phyloP scores from a whole-genome alignment of 92 coral and sea anemone species.

The Paragorgia papillata region DNA sequence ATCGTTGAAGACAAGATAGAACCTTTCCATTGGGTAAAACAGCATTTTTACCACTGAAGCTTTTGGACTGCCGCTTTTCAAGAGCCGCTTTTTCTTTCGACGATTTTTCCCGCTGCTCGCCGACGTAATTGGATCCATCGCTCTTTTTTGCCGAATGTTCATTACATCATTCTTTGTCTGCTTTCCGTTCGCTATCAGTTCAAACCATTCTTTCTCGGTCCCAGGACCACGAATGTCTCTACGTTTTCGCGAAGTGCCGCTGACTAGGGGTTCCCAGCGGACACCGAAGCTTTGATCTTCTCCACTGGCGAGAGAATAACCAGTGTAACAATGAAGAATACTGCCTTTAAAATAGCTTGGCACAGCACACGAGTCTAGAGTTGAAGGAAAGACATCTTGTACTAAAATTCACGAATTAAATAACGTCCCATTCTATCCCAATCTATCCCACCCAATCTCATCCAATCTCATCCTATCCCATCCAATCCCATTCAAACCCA shows the following conservation, averaged over 20 bases:
- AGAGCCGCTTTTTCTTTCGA: slow-evolving; percentile 58
- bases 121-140: slow-evolving; percentile 86
- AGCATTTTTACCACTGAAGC: slow-evolving; percentile 58
- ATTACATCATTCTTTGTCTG: no score
- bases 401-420: no score
- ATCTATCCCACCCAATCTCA: no score
- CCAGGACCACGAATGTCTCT: neutral
- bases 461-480: no score
- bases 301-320: slow-evolving; percentile 51
- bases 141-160: slow-evolving; percentile 67
- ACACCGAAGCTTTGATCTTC: slow-evolving; percentile 65
- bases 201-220: slow-evolving; percentile 23
- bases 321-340: slow-evolving; percentile 65
- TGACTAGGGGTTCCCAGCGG: slow-evolving; percentile 72
- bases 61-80: slow-evolving; percentile 55
- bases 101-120: slow-evolving; percentile 88
- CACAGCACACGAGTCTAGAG: slow-evolving; percentile 69
- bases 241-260: neutral
- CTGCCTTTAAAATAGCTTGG: slow-evolving; percentile 26
- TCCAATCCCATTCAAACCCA: no score
- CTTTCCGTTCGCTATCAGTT: slow-evolving; percentile 7
- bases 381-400: neutral
- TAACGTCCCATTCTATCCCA: no score
- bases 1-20: slow-evolving; percentile 81
- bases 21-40: slow-evolving; percentile 75